Evolutionary conservation across 2,113 vertebrate species (phyloP).

Genomic region (Dolichotis patagonum): DNA sequence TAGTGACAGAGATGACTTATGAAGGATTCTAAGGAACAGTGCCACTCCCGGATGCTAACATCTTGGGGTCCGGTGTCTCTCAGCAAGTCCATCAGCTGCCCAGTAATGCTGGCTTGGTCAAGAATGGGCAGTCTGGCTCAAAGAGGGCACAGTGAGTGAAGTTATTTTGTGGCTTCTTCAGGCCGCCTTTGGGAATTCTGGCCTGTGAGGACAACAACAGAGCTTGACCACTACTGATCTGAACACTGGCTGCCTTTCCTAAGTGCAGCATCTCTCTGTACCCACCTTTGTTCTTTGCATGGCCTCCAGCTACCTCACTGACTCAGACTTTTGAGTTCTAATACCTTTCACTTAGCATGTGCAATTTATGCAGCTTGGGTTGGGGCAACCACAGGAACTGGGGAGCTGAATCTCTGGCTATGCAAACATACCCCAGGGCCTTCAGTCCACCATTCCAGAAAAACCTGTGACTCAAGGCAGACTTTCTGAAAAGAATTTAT

Average conservation of each 20-base stretch:
- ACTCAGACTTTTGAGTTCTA: not conserved
- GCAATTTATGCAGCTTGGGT: not conserved
- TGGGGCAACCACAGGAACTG: not conserved
- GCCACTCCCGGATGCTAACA: not conserved
- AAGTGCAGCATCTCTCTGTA: not conserved
- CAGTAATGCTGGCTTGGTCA: not conserved
- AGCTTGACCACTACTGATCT: not conserved
- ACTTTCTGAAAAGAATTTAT: not conserved
- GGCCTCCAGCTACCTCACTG: not conserved
- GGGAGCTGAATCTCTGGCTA: not conserved
- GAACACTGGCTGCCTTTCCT: not conserved
- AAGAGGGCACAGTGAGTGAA: no score
- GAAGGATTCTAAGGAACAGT: not conserved
- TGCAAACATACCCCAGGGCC: not conserved
- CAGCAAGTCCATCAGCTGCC: not conserved
- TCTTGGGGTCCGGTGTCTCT: no score
- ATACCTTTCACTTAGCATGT: not conserved
- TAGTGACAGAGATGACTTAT: not conserved
- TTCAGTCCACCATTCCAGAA: no score
- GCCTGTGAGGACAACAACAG: not conserved
- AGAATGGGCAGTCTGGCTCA: no score
- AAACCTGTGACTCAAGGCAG: not conserved
- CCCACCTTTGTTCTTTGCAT: not conserved
- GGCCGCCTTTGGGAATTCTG: not conserved
- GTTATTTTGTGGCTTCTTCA: not conserved